Percentiles rank a stretch among this genome's conserved stretches.
These are phyloP conservation scores for Physella acuta DNA, from an alignment of 1,140 invertebrate genomes.

Conservation along the genomic window DNA sequence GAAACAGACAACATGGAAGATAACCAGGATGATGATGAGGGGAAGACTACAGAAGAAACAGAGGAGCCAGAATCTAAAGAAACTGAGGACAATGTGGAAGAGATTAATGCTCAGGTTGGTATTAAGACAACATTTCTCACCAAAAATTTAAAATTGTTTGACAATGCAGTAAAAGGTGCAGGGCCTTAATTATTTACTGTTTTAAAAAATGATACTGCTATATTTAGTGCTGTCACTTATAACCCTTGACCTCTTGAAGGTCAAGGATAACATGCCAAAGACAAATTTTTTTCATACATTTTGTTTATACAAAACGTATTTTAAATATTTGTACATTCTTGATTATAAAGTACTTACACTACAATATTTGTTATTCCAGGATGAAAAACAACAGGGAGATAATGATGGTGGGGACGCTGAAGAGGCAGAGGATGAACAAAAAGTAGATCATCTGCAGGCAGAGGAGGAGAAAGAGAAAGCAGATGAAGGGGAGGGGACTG, in stretches of 20 bases:
- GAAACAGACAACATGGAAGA: slow-evolving; percentile 10
- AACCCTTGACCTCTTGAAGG: no score
- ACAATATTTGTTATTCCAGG: slow-evolving; percentile 3
- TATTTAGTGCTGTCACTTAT: no score
- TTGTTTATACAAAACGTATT: neutral
- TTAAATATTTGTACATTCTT: neutral
- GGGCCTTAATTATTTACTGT: no score
- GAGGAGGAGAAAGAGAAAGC: slow-evolving; percentile 19
- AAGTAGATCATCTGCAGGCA: neutral
- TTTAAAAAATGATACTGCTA: no score
- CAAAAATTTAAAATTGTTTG: no score
- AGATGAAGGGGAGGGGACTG: slow-evolving; percentile 44
- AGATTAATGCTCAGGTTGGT: neutral
- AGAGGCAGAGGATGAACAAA: slow-evolving; percentile 14
- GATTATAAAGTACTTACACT: neutral
- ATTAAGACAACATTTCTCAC: no score
- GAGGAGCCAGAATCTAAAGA: slow-evolving; percentile 67
- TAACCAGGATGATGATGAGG: neutral
- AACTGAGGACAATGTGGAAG: neutral
- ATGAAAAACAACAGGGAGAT: neutral
- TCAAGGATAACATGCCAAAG: no score
- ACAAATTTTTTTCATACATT: neutral
- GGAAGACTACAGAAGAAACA: slow-evolving; percentile 41
- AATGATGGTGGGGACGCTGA: slow-evolving; percentile 23
- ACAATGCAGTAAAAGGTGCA: no score